Evolutionary conservation across 2,797 vertebrate species (phyloP).

Genomic region (Gobionotothen gibberifrons): DNA sequence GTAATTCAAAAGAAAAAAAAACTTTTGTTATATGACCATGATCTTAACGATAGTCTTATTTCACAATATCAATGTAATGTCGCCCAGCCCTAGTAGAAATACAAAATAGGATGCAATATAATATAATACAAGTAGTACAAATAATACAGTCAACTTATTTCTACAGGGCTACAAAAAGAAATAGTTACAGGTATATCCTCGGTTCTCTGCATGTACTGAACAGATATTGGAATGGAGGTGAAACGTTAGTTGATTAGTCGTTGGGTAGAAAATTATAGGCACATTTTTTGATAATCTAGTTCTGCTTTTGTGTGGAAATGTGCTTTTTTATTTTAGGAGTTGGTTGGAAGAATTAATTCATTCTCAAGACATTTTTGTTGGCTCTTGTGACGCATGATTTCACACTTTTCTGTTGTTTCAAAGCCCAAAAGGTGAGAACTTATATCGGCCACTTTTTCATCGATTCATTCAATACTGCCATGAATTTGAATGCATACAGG

Average conservation of each 20-base stretch:
- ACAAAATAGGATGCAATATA: background rate
- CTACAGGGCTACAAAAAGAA: background rate
- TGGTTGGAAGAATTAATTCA: background rate
- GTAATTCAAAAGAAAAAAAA: too few species aligned
- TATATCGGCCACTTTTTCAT: background rate
- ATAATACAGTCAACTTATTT: background rate
- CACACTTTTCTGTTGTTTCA: background rate
- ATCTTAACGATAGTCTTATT: too few species aligned
- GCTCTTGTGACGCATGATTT: background rate
- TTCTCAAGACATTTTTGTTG: background rate
- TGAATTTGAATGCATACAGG: background rate
- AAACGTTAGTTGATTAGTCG: background rate
- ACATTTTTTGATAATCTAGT: background rate
- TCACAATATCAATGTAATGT: too few species aligned
- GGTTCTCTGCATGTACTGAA: background rate
- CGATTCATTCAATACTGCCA: background rate
- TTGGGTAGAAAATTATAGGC: background rate
- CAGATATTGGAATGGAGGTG: background rate
- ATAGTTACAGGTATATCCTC: background rate
- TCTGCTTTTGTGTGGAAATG: background rate
- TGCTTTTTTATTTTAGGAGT: background rate
- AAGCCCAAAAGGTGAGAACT: background rate
- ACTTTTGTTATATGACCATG: too few species aligned
- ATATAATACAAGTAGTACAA: background rate
- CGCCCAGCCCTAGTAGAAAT: background rate